Evolutionary conservation across 2,113 vertebrate genomes (phyloP).

Genomic region (Falco punctatus): DNA sequence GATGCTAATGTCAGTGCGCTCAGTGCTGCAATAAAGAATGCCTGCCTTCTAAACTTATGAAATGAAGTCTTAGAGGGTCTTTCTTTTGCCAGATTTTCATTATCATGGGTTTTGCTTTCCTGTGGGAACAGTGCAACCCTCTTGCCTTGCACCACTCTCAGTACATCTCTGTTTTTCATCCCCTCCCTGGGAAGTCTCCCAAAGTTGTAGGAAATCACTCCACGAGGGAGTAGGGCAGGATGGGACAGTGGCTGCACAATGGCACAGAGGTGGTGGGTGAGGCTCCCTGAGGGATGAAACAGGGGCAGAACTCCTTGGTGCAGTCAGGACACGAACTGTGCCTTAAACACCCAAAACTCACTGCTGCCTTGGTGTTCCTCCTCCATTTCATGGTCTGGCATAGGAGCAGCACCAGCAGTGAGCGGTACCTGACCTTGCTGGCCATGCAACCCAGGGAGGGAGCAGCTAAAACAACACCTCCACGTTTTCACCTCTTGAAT

Average conservation of each 20-base stretch:
- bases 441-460: not conserved
- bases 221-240: accelerated
- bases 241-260: accelerated
- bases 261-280: accelerated
- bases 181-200: not conserved
- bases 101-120: not conserved
- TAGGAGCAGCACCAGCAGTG: not conserved
- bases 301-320: not conserved
- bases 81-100: too few species aligned
- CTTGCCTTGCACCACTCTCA: not conserved
- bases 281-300: accelerated
- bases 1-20: too few species aligned
- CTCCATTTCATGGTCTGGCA: not conserved
- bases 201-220: not conserved
- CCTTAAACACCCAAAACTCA: not conserved
- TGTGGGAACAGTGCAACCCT: not conserved
- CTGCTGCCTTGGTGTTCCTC: not conserved
- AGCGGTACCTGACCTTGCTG: not conserved
- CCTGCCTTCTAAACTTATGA: too few species aligned
- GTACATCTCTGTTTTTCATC: not conserved
- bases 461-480: not conserved
- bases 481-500: not conserved
- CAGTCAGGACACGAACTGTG: accelerated
- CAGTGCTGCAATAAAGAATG: too few species aligned
- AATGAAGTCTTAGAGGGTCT: too few species aligned